These are phyloP conservation scores for Agapostemon virescens DNA, from an alignment of 2,888 invertebrate species.

Conservation along the genomic window DNA sequence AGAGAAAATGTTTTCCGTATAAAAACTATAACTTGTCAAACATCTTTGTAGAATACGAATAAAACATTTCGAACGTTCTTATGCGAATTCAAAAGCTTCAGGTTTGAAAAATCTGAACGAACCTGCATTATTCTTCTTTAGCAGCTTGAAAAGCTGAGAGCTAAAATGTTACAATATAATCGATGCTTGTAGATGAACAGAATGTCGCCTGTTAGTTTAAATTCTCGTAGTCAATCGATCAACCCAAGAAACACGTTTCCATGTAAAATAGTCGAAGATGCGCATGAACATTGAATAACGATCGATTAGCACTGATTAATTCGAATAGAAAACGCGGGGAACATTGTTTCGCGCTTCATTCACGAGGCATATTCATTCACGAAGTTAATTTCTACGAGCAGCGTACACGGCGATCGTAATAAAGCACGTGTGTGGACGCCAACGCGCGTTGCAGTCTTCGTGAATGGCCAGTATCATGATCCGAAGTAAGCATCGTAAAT, in stretches of 20 bases:
- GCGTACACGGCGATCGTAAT: constrained; percentile 23
- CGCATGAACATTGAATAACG: background rate
- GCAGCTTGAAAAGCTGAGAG: background rate
- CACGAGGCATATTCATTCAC: constrained; percentile 43
- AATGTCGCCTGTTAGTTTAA: background rate
- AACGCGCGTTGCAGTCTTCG: background rate
- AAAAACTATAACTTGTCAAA: too few relatives aligned
- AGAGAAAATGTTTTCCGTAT: too few relatives aligned
- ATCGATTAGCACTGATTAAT: constrained; percentile 17
- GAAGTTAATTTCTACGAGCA: constrained; percentile 23
- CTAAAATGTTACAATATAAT: fast-evolving
- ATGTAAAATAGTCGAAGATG: background rate
- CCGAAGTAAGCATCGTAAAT: background rate
- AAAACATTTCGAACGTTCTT: too few relatives aligned
- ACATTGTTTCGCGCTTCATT: constrained; percentile 33
- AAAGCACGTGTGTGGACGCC: constrained; percentile 24
- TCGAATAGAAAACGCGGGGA: background rate
- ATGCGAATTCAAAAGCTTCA: background rate
- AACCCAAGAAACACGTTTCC: background rate
- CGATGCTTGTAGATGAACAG: background rate
- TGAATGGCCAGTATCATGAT: constrained; percentile 38
- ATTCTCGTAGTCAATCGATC: background rate
- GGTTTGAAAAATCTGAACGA: too few relatives aligned
- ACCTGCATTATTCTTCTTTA: background rate
- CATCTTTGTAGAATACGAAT: too few relatives aligned